Conservation (phyloP, 2,888 invertebrate genomes). For the Tortrix viridana region DNA sequence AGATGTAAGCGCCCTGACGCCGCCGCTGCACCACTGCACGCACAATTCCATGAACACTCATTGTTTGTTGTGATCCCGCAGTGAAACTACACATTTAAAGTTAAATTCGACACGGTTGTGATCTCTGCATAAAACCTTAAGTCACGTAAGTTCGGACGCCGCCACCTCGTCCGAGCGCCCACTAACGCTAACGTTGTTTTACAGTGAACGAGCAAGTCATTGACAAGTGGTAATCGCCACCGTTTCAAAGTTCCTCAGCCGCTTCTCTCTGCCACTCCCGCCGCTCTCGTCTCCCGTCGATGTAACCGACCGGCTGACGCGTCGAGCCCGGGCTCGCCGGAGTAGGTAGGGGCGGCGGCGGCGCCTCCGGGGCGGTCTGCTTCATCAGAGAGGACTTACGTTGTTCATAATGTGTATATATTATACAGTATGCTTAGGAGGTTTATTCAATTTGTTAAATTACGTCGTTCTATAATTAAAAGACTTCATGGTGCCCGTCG, state of each 20-base stretch:
- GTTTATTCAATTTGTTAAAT: conserved; percentile 82
- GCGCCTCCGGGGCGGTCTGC: conserved; percentile 59
- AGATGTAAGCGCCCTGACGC: conserved; percentile 73
- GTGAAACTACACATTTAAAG: conserved; percentile 78
- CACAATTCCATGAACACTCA: conserved; percentile 83
- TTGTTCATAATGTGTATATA: conserved; percentile 84
- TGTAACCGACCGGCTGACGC: conserved; percentile 51
- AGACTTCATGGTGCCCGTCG: conserved; percentile 84
- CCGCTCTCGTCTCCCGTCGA: conserved; percentile 73
- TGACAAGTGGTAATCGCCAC: conserved; percentile 87
- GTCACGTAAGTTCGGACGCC: conserved; percentile 74
- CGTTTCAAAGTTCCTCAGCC: conserved; percentile 78
- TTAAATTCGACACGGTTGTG: conserved; percentile 79
- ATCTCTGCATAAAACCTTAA: conserved; percentile 69
- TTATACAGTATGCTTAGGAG: conserved; percentile 82
- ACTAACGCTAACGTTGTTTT: conserved; percentile 83
- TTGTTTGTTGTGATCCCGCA: conserved; percentile 84
- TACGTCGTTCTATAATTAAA: conserved; percentile 80
- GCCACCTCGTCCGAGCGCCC: conserved; percentile 64
- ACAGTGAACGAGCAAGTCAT: conserved; percentile 89
- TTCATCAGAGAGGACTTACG: conserved; percentile 73
- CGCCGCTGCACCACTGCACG: conserved; percentile 76
- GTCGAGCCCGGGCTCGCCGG: conserved; percentile 32
- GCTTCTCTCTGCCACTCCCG: conserved; percentile 78
- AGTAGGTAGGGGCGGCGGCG: conserved; percentile 44